Evolutionary conservation across 2,113 vertebrate genomes (phyloP).

Genomic region (Sminthopsis crassicaudata): DNA sequence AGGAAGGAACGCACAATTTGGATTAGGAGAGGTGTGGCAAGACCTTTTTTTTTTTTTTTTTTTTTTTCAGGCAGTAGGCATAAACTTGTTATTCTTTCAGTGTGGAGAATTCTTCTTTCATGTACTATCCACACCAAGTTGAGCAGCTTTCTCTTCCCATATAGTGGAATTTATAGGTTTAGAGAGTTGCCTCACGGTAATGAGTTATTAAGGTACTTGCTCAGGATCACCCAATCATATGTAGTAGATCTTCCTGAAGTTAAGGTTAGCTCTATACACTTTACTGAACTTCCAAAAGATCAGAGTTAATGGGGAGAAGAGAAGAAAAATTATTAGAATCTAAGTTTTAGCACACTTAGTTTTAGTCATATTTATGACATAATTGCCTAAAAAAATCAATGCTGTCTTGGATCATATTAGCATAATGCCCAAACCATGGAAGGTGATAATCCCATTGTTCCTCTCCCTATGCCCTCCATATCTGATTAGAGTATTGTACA

Average conservation of each 20-base stretch:
- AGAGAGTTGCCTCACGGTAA: not conserved
- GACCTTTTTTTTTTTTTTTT: too few species aligned
- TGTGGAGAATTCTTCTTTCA: not conserved
- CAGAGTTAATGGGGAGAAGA: not conserved
- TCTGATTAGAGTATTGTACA: not conserved
- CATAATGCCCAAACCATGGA: not conserved
- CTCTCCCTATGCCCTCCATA: not conserved
- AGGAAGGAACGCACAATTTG: not conserved
- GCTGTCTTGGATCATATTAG: not conserved
- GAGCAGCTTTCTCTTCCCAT: not conserved
- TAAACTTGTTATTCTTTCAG: not conserved
- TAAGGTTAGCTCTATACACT: not conserved
- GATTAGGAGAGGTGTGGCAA: not conserved
- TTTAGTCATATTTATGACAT: not conserved
- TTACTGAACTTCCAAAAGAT: not conserved
- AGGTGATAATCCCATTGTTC: not conserved
- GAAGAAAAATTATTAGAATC: not conserved
- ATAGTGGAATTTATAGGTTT: not conserved
- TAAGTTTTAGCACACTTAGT: not conserved
- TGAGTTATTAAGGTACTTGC: not conserved
- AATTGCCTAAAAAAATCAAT: not conserved
- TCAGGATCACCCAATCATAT: not conserved
- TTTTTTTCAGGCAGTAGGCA: not conserved
- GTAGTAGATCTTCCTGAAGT: not conserved
- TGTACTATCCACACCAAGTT: not conserved